A percentile compares a stretch with the other conserved stretches of the same genome.
phyloP scores from a whole-genome alignment of 2,797 vertebrate genomes.

The Enteromius paludinosus region DNA sequence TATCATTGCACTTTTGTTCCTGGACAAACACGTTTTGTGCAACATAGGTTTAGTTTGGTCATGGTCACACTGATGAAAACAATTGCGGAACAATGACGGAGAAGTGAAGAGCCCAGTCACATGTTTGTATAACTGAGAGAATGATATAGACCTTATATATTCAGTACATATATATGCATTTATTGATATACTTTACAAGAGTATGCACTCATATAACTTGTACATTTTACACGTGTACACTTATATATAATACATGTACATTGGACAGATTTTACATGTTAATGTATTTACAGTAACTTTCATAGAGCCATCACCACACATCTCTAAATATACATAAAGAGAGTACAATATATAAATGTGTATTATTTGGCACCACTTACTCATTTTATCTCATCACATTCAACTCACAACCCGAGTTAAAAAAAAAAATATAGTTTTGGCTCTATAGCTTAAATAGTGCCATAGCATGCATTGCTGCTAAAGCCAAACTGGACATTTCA shows the following conservation, averaged over 20 bases:
- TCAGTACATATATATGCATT: neutral
- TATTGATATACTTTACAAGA: neutral
- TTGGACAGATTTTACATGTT: neutral
- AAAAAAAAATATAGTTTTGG: neutral
- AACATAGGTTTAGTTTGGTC: conserved; percentile 8
- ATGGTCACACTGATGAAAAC: neutral
- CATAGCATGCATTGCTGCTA: neutral
- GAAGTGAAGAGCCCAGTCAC: neutral
- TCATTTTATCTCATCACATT: neutral
- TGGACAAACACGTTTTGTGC: conserved; percentile 15
- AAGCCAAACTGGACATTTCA: conserved; percentile 2
- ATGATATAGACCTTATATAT: neutral
- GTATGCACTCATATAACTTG: neutral
- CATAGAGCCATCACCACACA: neutral
- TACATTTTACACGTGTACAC: too few species aligned
- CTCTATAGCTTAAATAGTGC: conserved; percentile 2
- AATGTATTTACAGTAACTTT: conserved; percentile 5
- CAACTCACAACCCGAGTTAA: neutral
- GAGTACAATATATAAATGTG: neutral
- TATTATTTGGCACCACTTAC: neutral
- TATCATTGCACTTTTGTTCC: neutral
- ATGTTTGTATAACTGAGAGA: neutral
- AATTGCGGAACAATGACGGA: neutral
- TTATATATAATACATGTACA: neutral
- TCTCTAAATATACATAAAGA: neutral